Percentiles rank a stretch among this genome's conserved stretches.
These are phyloP conservation scores for Poecilia wingei DNA, from an alignment of 2,797 vertebrate species.

Conservation along the genomic window DNA sequence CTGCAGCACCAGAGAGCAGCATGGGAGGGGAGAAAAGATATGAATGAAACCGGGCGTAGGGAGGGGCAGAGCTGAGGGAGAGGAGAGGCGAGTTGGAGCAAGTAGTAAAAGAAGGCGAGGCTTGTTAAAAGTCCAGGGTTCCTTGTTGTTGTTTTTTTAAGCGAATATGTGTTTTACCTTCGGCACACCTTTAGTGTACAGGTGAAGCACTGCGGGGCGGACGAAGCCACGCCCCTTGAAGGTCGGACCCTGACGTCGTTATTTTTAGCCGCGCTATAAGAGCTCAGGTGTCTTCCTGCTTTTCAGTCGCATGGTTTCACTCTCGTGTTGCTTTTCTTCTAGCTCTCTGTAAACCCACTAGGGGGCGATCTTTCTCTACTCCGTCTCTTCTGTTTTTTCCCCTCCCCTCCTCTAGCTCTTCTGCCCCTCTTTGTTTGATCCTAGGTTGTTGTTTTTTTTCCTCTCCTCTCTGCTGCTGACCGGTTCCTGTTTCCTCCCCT, in stretches of 20 bases:
- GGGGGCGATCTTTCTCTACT: constrained; percentile 64
- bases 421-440: constrained; percentile 54
- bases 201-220: not conserved
- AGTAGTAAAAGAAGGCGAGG: constrained; percentile 7
- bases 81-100: not conserved
- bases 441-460: not conserved
- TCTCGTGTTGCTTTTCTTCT: not conserved
- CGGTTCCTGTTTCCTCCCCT: not conserved
- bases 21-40: constrained; percentile 32
- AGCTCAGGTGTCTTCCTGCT: constrained; percentile 49
- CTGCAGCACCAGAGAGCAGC: constrained; percentile 45
- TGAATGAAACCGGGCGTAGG: constrained; percentile 37
- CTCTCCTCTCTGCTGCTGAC: not conserved
- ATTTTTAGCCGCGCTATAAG: constrained; percentile 78
- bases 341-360: constrained; percentile 50
- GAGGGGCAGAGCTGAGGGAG: constrained; percentile 10
- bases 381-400: not conserved
- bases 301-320: constrained; percentile 6
- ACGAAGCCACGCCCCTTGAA: constrained; percentile 34
- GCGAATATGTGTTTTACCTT: not conserved
- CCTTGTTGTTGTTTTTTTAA: not conserved
- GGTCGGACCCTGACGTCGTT: constrained; percentile 25
- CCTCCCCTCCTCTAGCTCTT: constrained; percentile 10
- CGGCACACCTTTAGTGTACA: not conserved
- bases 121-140: not conserved